phyloP scores from a whole-genome alignment of 2,113 vertebrate species.

The Anser brachyrhynchus region DNA sequence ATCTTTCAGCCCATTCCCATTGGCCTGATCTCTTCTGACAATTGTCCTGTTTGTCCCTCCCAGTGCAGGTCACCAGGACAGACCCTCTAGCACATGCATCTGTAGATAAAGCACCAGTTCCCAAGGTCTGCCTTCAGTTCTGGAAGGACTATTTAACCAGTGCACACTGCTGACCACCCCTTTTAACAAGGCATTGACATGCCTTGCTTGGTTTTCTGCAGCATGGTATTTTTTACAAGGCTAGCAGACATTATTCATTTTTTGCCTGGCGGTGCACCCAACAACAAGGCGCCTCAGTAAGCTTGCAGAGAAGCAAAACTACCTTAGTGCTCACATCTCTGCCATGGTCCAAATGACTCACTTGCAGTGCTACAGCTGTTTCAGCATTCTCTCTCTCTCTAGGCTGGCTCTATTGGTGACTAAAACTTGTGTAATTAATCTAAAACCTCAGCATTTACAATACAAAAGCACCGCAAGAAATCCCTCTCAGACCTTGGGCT shows the following conservation, averaged over 20 bases:
- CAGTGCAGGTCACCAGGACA: neutral
- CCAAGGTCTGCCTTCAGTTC: neutral
- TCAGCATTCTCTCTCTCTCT: neutral
- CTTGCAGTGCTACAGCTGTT: slow-evolving; percentile 41
- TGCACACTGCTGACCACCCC: fast-evolving
- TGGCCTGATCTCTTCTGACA: neutral
- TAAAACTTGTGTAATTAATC: slow-evolving; percentile 65
- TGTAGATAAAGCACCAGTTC: neutral
- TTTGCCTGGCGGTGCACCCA: slow-evolving; percentile 13
- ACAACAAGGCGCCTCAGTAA: neutral
- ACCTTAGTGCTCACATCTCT: slow-evolving; percentile 1
- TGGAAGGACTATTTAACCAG: neutral
- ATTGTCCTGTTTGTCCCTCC: neutral
- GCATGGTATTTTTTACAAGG: fast-evolving
- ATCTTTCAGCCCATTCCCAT: neutral
- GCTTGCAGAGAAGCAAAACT: neutral
- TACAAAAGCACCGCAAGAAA: slow-evolving; percentile 48
- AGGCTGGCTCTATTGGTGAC: slow-evolving; percentile 36
- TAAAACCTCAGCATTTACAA: slow-evolving; percentile 64
- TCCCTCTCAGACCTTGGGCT: slow-evolving; percentile 35
- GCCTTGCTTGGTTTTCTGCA: neutral
- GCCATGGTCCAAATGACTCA: slow-evolving; percentile 50
- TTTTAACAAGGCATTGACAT: neutral
- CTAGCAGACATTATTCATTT: neutral
- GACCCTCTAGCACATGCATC: neutral